phyloP scores from a whole-genome alignment of 2,797 vertebrate genomes.

The Eidolon dupreanum region DNA sequence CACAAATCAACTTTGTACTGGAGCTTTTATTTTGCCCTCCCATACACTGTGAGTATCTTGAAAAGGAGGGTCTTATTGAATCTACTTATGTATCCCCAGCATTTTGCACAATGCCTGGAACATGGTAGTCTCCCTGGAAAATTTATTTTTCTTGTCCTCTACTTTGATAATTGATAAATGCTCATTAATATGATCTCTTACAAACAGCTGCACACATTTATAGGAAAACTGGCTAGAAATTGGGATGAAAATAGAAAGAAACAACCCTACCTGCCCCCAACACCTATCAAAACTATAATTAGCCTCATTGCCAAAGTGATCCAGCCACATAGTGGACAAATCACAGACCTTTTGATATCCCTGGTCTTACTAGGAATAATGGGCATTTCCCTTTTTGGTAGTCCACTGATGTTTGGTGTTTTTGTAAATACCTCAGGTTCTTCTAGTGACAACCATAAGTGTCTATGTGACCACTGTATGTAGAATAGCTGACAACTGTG shows the following conservation, averaged over 20 bases:
- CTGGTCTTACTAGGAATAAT: not conserved
- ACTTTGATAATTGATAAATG: not conserved
- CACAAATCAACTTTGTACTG: not conserved
- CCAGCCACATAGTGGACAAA: not conserved
- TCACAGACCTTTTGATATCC: not conserved
- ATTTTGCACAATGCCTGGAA: not conserved
- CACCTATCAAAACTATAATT: not conserved
- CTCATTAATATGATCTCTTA: not conserved
- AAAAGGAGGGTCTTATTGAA: not conserved
- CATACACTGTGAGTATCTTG: not conserved
- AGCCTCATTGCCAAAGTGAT: not conserved
- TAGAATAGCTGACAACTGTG: constrained; percentile 51
- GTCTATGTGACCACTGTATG: constrained; percentile 39
- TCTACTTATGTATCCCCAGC: not conserved
- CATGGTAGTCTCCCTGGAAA: not conserved
- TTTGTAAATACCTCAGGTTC: constrained; percentile 25
- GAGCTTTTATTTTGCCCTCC: not conserved
- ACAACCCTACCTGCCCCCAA: not conserved
- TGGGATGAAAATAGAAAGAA: not conserved
- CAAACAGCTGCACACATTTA: not conserved
- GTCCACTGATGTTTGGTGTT: not conserved
- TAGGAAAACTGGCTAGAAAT: not conserved
- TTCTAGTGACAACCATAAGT: constrained; percentile 45
- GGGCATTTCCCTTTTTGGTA: not conserved
- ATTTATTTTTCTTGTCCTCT: not conserved